A percentile compares a stretch with the other conserved stretches of the same genome.
These are phyloP conservation scores for Ceratothoa steindachneri DNA, from an alignment of 2,888 invertebrate species.

Conservation along the genomic window DNA sequence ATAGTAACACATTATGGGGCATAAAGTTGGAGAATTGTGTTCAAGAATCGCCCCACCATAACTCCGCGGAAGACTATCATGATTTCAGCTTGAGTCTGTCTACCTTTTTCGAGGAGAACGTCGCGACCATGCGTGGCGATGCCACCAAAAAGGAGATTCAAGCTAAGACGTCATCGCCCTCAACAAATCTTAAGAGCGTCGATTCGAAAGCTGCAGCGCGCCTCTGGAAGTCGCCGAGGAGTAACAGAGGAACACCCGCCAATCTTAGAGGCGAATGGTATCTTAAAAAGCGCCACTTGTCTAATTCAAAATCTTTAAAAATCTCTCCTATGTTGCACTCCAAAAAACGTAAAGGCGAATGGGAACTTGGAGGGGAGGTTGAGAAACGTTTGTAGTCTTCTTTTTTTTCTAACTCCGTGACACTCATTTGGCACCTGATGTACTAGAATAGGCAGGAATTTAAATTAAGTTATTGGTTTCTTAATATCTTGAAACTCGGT, in stretches of 20 bases:
- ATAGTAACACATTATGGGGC: background rate
- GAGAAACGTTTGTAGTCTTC: too few species aligned
- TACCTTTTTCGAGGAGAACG: background rate
- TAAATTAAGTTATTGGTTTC: too few species aligned
- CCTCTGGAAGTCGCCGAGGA: background rate
- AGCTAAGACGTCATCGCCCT: background rate
- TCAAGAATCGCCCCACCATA: background rate
- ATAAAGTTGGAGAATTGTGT: background rate
- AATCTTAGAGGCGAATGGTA: background rate
- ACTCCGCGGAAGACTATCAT: background rate
- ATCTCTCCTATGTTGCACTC: background rate
- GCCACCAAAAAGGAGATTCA: background rate
- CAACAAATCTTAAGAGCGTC: background rate
- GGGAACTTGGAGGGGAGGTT: too few species aligned
- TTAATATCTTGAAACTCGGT: too few species aligned
- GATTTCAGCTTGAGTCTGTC: background rate
- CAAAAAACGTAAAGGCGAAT: background rate
- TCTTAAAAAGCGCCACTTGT: background rate
- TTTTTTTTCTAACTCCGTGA: too few species aligned
- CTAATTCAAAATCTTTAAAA: background rate
- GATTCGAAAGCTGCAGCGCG: background rate
- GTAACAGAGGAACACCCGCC: background rate
- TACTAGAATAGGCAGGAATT: too few species aligned
- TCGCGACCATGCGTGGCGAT: background rate
- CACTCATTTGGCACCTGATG: too few species aligned